These are phyloP conservation scores for Tupaia tana DNA, from an alignment of 2,113 vertebrate genomes.

Conservation along the genomic window DNA sequence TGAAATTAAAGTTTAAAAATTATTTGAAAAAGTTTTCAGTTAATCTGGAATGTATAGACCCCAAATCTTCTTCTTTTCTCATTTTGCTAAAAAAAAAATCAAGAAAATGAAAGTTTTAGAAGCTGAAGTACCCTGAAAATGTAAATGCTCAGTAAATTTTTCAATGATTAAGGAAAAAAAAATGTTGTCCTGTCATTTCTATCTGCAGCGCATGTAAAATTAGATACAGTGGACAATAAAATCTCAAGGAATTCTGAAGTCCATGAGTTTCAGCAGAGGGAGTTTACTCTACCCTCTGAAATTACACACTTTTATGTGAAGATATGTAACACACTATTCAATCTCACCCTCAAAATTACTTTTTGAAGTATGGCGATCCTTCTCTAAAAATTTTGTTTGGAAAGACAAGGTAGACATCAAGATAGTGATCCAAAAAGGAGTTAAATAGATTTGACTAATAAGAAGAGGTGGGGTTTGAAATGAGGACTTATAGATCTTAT, in stretches of 20 bases:
- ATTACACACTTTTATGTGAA: not conserved
- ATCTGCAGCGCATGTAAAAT: not conserved
- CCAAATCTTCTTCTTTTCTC: not conserved
- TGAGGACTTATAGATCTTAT: too few species aligned
- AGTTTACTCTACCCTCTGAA: not conserved
- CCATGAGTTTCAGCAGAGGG: not conserved
- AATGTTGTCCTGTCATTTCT: not conserved
- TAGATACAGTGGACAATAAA: not conserved
- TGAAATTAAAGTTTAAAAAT: conserved; percentile 57
- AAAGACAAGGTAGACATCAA: not conserved
- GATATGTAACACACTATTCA: not conserved
- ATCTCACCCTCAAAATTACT: not conserved
- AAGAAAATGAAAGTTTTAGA: not conserved
- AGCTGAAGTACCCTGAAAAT: not conserved
- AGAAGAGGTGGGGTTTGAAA: not conserved
- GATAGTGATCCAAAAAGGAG: not conserved
- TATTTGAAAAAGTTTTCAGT: conserved; percentile 7
- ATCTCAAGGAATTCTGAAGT: not conserved
- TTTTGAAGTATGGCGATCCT: not conserved
- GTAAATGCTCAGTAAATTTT: not conserved
- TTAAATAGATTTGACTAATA: not conserved
- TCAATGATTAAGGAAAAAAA: not conserved
- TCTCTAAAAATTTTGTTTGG: not conserved
- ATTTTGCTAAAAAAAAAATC: conserved; percentile 30
- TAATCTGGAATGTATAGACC: not conserved